Evolutionary conservation across 2,797 vertebrate genomes (phyloP), one percentile per base, ranked within the genome.

Genomic region (Cetoscarus ocellatus): DNA sequence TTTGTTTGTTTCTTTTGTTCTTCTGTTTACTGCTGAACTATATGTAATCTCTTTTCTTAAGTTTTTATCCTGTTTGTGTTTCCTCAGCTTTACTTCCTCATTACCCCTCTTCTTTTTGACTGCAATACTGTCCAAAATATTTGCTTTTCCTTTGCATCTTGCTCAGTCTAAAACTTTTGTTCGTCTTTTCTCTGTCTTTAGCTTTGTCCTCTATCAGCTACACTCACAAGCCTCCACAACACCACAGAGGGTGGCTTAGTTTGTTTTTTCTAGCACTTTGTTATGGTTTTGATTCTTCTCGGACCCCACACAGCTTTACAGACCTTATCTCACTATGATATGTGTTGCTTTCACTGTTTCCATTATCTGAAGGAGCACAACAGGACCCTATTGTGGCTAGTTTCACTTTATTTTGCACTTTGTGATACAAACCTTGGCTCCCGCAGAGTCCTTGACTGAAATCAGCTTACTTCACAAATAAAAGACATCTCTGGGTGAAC

Each of bases 381-480:
- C 53, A 61, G 1, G 27, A 39, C 65, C 59, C 64, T 17, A 3
- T 14, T 19, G 59, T 79, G 47, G 73, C 77, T 85, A 79, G 84
- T 88, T 88, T 82, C 49, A 77, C 70, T 89, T 83, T 64, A 77
- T 87, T 78, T 72, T 42, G 42, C 78, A 63, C 69, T 48, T 36
- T 39, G 59, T 1, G 3, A 68, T 74, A 63, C 61, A 63, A 42
- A 70, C 64, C 77, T 79, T 9, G 39, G 55, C 63, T 82, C 66
- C 72, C 71, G 65, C 65, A 54, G 57, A 79, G 74, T 75, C 57
- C 4, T 52, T 85, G 77, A 91, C 76, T 70, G 73, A 79, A 84
- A 83, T 48, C 86, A 85, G 80, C 85, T 84, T 84, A 45, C 77
- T 81, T 84, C 68, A 79, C 73, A 84, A 76, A 67, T 61, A 62